A percentile compares a stretch with the other conserved stretches of the same genome.
Evolutionary conservation across 1,140 invertebrate species (phyloP).

Genomic region (Sweltsa coloradensis): DNA sequence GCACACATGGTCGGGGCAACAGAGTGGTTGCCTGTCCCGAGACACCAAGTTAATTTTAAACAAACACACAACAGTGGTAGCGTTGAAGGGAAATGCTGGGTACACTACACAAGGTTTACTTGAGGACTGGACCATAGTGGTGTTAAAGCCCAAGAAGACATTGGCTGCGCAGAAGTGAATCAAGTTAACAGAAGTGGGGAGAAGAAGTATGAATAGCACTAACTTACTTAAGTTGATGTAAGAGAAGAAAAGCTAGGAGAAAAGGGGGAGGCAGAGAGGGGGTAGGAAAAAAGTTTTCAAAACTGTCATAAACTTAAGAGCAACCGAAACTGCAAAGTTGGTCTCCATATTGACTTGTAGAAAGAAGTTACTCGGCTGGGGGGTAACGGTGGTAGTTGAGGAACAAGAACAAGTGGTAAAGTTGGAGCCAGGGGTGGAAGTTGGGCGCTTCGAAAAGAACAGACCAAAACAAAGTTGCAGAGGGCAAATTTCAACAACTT

Average conservation of each 20-base stretch:
- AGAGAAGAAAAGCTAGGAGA: not conserved
- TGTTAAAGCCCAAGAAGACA: not conserved
- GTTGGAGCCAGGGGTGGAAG: constrained; percentile 1
- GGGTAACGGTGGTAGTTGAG: constrained; percentile 7
- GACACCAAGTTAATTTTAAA: too few species aligned
- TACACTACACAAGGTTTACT: too few species aligned
- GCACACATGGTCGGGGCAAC: too few species aligned
- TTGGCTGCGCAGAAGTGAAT: constrained; percentile 7
- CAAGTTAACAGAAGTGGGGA: too few species aligned
- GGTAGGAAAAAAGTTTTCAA: constrained; percentile 10
- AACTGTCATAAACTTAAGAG: constrained; percentile 16
- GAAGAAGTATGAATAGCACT: not conserved
- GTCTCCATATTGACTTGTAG: constrained; percentile 5
- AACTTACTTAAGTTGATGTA: not conserved
- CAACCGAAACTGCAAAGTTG: constrained; percentile 11
- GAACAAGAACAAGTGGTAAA: constrained; percentile 11
- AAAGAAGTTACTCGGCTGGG: constrained; percentile 8
- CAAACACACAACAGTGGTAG: too few species aligned
- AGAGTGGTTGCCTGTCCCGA: too few species aligned
- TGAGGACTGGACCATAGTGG: too few species aligned
- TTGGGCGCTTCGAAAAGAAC: not conserved
- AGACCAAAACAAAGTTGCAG: constrained; percentile 1
- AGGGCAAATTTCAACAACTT: constrained; percentile 12
- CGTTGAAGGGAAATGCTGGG: too few species aligned
- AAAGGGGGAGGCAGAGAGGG: constrained; percentile 2